Evolutionary conservation across 2,113 vertebrate genomes (phyloP), one percentile per base, ranked within the genome.

Genomic region (Falcunculus frontatus): DNA sequence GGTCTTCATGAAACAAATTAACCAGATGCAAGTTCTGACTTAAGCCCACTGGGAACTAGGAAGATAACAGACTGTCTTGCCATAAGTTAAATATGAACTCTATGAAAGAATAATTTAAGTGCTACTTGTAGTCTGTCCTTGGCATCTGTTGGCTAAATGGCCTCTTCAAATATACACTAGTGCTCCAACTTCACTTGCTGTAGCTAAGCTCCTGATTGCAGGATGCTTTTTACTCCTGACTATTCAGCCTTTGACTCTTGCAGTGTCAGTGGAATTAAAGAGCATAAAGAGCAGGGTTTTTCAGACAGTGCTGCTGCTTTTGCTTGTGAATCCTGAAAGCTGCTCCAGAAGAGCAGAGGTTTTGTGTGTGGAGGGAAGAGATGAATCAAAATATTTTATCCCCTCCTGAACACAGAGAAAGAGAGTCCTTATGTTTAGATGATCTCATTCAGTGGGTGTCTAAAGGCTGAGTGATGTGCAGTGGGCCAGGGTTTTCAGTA

Each of bases 301-400:
- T 57, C 85, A 67, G 75, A 55, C 63, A 52, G 33, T 47, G 56
- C 83, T 67, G 64, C 60, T 72, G 78, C 90, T 90, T 92, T 84
- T 77, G 41, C 85, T 88, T 3, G 0, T 55, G 85, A 77, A 84
- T 84, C 72, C 76, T 46, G 72, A 90, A 96, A 86, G 87, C 85
- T 83, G 46, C 83, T 91, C 47, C 1, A 13, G 89, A 92, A 92
- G 74, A 91, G 80, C 73, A 59, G 68, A 47, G 72, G 76, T 74
- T 95, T 87, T 93, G 82, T 81, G 59, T 88, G 76, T 39, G 23
- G 39, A 91, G 73, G 44, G 32, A 90, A 75, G 83, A 75, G 83
- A 75, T 81, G 44, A 90, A 94, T 95, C 86, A 73, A 92, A 93
- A 90, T 90, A 44, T 62, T 85, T 91, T 76, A 22, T 88, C 82